These are phyloP conservation scores for Stenichneumon culpator DNA, from an alignment of 2,888 invertebrate genomes.

Conservation along the genomic window DNA sequence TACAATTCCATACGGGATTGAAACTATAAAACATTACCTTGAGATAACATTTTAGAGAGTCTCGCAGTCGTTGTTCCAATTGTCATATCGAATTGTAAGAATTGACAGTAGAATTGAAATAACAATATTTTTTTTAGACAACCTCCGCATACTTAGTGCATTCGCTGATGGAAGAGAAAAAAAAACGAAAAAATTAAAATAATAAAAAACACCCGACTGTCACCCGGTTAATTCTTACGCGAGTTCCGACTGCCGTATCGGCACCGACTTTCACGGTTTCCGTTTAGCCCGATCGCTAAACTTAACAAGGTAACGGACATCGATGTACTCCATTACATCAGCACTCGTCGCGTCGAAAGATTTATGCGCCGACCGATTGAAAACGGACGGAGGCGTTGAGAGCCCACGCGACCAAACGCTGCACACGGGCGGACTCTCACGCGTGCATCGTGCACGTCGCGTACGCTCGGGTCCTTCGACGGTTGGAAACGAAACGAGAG, in stretches of 20 bases:
- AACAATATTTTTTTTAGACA: no score
- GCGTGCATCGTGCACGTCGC: slow-evolving; percentile 4
- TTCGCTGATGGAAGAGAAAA: no score
- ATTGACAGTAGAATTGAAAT: no score
- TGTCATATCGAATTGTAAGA: no score
- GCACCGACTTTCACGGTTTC: not conserved
- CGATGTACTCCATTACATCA: not conserved
- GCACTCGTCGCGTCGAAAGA: slow-evolving; percentile 11
- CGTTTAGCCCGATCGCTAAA: not conserved
- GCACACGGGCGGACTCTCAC: not conserved
- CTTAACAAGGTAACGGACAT: not conserved
- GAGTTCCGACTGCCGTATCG: not conserved
- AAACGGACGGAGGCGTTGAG: slow-evolving; percentile 69
- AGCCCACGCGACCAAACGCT: slow-evolving; percentile 56
- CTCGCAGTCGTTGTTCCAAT: no score
- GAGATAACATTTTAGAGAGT: no score
- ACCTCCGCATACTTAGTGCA: no score
- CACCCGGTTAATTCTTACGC: not conserved
- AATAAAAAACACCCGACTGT: slow-evolving; percentile 12
- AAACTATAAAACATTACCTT: no score
- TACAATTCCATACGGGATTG: no score
- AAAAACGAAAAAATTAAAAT: not conserved
- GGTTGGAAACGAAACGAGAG: slow-evolving; percentile 18
- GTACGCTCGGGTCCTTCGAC: slow-evolving; percentile 14
- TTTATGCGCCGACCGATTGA: slow-evolving; percentile 71